These are phyloP conservation scores for Alfaro cultratus DNA, from an alignment of 2,797 vertebrate species.

Conservation along the genomic window DNA sequence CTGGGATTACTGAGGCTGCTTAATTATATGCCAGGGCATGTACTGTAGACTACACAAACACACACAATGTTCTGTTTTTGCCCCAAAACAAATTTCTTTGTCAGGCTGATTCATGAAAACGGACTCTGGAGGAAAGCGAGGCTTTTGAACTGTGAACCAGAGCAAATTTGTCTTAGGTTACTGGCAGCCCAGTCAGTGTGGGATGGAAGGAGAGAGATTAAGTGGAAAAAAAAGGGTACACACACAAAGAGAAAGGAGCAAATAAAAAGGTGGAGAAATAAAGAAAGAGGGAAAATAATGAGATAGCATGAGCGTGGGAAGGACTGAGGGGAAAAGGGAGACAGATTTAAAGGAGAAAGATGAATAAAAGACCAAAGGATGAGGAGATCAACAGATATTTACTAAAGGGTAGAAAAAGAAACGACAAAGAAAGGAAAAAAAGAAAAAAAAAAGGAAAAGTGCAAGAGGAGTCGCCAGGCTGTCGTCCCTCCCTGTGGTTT, in stretches of 20 bases:
- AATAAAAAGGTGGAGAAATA: slow-evolving; percentile 32
- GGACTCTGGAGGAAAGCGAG: slow-evolving; percentile 51
- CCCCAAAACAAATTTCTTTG: slow-evolving; percentile 50
- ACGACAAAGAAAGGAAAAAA: slow-evolving; percentile 13
- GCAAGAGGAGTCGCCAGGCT: slow-evolving; percentile 51
- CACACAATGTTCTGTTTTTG: slow-evolving; percentile 13
- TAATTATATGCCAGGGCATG: slow-evolving; percentile 15
- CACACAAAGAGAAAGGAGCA: slow-evolving; percentile 34
- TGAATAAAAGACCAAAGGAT: slow-evolving; percentile 19
- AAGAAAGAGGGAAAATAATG: slow-evolving; percentile 48
- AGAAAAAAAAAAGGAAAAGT: slow-evolving; percentile 25
- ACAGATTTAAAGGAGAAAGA: slow-evolving; percentile 48
- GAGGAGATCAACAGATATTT: slow-evolving; percentile 30
- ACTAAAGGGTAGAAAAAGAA: slow-evolving; percentile 19
- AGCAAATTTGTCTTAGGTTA: slow-evolving; percentile 70
- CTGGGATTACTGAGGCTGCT: neutral
- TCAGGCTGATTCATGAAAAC: slow-evolving; percentile 57
- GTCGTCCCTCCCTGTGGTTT: slow-evolving; percentile 57
- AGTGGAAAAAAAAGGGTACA: slow-evolving; percentile 39
- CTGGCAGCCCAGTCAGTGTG: slow-evolving; percentile 50
- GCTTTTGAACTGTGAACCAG: slow-evolving; percentile 60
- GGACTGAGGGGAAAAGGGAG: slow-evolving; percentile 8
- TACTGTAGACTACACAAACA: neutral
- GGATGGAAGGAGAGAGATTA: slow-evolving; percentile 57
- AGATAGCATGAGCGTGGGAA: slow-evolving; percentile 49